These are phyloP conservation scores for Ailurus styani DNA, from an alignment of 2,113 vertebrate species.

Conservation along the genomic window DNA sequence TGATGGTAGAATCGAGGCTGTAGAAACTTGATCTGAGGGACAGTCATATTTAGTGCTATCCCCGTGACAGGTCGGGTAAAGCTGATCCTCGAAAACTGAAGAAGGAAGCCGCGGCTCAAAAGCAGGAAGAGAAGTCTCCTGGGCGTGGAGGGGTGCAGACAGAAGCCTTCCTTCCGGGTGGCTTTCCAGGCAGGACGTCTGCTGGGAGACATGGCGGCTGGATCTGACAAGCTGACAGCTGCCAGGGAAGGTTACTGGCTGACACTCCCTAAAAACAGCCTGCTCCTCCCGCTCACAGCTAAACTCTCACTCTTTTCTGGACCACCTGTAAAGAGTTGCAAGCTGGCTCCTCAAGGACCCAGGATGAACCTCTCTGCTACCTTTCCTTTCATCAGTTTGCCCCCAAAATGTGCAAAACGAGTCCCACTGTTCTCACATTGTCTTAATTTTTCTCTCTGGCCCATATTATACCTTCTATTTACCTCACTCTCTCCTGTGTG, in stretches of 20 bases:
- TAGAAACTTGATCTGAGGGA: neutral
- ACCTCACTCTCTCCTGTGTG: neutral
- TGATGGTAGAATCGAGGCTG: neutral
- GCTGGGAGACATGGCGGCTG: accelerated
- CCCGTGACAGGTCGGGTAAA: neutral
- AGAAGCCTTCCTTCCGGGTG: accelerated
- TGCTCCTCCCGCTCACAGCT: neutral
- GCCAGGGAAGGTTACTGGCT: neutral
- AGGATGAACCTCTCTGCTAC: neutral
- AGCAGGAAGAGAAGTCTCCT: neutral
- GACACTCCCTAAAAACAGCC: neutral
- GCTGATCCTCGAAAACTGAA: neutral
- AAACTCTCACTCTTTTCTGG: neutral
- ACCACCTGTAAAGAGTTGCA: neutral
- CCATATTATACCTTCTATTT: neutral
- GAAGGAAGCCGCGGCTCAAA: neutral
- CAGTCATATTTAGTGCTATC: neutral
- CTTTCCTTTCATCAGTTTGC: neutral
- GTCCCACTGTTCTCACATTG: neutral
- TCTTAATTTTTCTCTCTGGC: neutral
- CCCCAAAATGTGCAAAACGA: neutral
- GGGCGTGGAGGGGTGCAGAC: neutral
- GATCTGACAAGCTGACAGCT: neutral
- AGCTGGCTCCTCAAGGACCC: neutral
- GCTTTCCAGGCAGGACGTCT: neutral